Conservation (phyloP, 2,797 vertebrate genomes). For the Poeciliopsis turneri region DNA sequence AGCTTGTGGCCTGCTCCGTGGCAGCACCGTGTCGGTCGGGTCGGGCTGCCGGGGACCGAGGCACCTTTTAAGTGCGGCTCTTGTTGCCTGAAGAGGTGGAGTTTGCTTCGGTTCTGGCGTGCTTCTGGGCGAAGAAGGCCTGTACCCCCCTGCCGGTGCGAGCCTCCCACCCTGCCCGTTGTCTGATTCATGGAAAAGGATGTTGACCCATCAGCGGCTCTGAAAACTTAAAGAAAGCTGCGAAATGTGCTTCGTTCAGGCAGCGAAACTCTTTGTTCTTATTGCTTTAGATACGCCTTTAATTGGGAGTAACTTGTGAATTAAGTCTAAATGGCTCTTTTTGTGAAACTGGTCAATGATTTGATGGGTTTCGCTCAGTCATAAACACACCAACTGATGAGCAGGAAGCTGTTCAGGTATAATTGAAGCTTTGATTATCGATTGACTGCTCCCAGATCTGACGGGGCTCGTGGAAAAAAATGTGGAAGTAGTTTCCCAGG, state of each 20-base stretch:
- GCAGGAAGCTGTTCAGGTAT: slow-evolving; percentile 29
- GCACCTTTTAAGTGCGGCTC: background rate
- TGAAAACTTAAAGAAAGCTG: background rate
- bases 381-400: slow-evolving; percentile 6
- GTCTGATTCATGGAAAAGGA: slow-evolving; percentile 33
- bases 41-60: rapidly evolving
- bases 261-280: background rate
- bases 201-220: slow-evolving; percentile 33
- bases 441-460: background rate
- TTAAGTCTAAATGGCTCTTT: background rate
- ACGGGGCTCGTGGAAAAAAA: background rate
- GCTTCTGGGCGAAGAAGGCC: slow-evolving; percentile 61
- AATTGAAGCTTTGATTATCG: slow-evolving; percentile 7
- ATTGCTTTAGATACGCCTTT: background rate
- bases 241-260: background rate
- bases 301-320: background rate
- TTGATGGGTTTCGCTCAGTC: background rate
- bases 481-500: background rate
- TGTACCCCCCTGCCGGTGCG: slow-evolving; percentile 57
- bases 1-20: slow-evolving; percentile 27
- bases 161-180: slow-evolving; percentile 60
- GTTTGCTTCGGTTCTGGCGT: slow-evolving; percentile 16
- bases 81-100: background rate
- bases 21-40: background rate
- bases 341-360: background rate